Conservation (phyloP, 2,888 invertebrate species). For the Pseudococcus longispinus region DNA sequence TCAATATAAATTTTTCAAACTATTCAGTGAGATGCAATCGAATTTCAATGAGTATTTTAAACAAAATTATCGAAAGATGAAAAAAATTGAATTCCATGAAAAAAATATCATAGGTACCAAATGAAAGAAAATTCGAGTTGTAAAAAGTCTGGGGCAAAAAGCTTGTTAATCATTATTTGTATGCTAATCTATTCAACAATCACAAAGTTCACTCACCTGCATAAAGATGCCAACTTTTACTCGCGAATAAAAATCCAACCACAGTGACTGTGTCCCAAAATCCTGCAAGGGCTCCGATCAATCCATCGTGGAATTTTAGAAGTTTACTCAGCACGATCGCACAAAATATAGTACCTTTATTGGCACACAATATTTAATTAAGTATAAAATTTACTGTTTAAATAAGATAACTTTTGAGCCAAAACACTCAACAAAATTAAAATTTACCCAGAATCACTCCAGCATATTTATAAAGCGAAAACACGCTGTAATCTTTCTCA, state of each 20-base stretch:
- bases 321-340: conserved; percentile 59
- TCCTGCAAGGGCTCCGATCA: conserved; percentile 59
- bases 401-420: neutral
- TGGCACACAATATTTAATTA: neutral
- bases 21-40: no score
- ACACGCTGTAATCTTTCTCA: neutral
- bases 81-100: no score
- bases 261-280: conserved; percentile 57
- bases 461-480: neutral
- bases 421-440: neutral
- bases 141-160: no score
- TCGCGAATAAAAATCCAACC: conserved; percentile 57
- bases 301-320: conserved; percentile 59
- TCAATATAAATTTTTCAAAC: no score
- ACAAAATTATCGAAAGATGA: no score
- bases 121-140: no score
- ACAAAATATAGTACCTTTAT: conserved; percentile 59
- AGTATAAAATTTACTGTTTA: neutral
- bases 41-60: no score
- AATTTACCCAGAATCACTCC: conserved; percentile 32
- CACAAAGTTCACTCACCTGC: conserved; percentile 50
- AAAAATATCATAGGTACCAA: no score
- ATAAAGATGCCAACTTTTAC: conserved; percentile 58
- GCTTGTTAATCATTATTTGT: no score
- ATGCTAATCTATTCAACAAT: no score